Base-by-base conservation (phyloP, 1,140 invertebrate species). In the Tenebrio molitor region DNA sequence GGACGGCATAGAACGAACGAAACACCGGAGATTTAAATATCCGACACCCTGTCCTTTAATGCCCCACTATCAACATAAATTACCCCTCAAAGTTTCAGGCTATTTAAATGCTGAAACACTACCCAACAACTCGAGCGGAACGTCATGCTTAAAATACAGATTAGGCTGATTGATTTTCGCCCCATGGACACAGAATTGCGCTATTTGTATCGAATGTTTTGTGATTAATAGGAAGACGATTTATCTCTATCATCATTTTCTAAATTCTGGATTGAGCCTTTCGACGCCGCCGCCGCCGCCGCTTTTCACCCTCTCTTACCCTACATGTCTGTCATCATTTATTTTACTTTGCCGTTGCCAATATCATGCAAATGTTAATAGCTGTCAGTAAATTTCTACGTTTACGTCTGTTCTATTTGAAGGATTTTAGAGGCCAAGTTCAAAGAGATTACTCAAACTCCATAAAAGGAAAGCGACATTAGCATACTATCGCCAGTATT, bases 1-100 rank as follows among this genome's bases (percentile, higher is more conserved):
- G 5, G 12, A 12, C 36, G 36, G n/a, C n/a, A 39, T 39, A 39
- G 36, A 7, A 39, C 36, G 36, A 39, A 39, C 50, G 50, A 58
- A 58, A 58, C 50, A 58, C 50, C 50, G 50, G 50, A 58, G 50
- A 58, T 58, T 58, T 58, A 58, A 58, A 58, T 58, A 58, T 58
- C 50, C 50, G 50, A 21, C 50, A 25, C 23, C 50, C 12, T 58
- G 50, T 58, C 50, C 50, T 58, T 58, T 58, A 53, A 53, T 53
- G 46, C 46, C 46, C 46, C 46, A 53, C 46, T 53, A 58, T 58
- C 50, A 58, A 58, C 50, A 58, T 58, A 58, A 58, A 58, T 58
- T 23, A 25, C 50, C 50, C 50, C 50, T 58, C 50, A 58, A 58
- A 58, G 21, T 58, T 58, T 58, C 50, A 15, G 50, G 19, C 50